Evolutionary conservation across 2,113 vertebrate genomes (phyloP).

Genomic region (Puma concolor): DNA sequence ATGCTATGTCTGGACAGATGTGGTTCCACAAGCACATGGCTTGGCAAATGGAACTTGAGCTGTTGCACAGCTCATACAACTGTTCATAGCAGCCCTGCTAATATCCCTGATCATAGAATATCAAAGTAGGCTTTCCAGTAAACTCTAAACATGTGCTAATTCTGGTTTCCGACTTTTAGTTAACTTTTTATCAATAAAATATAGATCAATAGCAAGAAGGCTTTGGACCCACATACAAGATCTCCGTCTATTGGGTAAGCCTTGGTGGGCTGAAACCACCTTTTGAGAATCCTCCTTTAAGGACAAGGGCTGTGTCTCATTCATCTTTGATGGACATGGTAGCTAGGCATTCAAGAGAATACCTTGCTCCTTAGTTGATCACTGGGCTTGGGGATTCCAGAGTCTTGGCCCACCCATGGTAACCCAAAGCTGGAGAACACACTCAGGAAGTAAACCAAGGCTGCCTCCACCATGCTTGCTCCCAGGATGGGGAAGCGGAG

Average conservation of each 20-base stretch:
- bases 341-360: neutral
- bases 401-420: neutral
- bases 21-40: neutral
- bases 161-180: conserved; percentile 3
- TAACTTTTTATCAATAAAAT: neutral
- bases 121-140: neutral
- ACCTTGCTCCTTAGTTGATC: neutral
- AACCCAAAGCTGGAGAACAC: neutral
- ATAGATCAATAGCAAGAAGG: neutral
- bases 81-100: neutral
- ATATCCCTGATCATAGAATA: neutral
- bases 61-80: neutral
- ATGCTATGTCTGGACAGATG: neutral
- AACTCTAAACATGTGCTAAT: neutral
- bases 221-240: neutral
- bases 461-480: neutral
- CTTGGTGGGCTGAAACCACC: neutral
- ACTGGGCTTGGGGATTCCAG: neutral
- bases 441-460: neutral
- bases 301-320: neutral
- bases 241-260: neutral
- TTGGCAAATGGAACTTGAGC: neutral
- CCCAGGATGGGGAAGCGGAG: neutral
- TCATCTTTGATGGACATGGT: neutral
- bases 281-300: neutral